Base-by-base conservation (phyloP, 1,140 invertebrate species). In the Philotrypesis tridentata region DNA sequence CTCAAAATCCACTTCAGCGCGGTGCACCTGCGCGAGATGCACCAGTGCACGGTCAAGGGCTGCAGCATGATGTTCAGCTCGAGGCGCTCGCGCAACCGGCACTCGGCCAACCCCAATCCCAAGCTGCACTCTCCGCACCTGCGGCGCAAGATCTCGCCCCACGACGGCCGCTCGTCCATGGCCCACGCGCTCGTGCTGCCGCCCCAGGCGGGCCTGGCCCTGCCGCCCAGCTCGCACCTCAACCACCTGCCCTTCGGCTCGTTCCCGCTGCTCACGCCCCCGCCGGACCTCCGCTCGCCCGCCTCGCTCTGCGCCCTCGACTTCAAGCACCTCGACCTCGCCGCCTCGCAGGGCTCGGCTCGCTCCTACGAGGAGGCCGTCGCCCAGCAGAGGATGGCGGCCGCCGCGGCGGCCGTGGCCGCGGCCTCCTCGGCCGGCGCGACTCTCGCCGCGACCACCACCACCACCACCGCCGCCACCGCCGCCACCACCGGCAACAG, bases 1-100 rank as follows among this genome's bases (percentile, higher is more conserved):
- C 93, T 99, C 1, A 99, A 99, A 92, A 99, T 99, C 29, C 99
- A 99, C 89, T 99, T 99, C 89, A 99, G 98, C 68, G 99, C 99
- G 0, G 99, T 99, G 8, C 99, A 99, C 91, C 90, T 99, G 79
- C 94, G 97, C 25, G 99, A 99, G 93, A 99, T 99, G 98, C 99
- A 99, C 91, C 98, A 98, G 90, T 99, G 99, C 89, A 99, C 98
- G 0, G 98, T 99, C 0, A 96, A 98, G 87, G 98, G 99, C 0
- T 99, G 99, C 92, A 99, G 97, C 89, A 99, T 99, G 97, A 99
- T 99, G 97, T 99, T 99, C 89, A 99, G 98, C 90, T 99, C 98
- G 17, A 93, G 98, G 84, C 93, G 99, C 80, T 99, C 97, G 27
- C 93, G 98, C 37, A 99, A 99, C 89, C 94, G 99, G 1, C 99